phyloP scores from a whole-genome alignment of 2,888 invertebrate genomes.

The Agrilus mali region DNA sequence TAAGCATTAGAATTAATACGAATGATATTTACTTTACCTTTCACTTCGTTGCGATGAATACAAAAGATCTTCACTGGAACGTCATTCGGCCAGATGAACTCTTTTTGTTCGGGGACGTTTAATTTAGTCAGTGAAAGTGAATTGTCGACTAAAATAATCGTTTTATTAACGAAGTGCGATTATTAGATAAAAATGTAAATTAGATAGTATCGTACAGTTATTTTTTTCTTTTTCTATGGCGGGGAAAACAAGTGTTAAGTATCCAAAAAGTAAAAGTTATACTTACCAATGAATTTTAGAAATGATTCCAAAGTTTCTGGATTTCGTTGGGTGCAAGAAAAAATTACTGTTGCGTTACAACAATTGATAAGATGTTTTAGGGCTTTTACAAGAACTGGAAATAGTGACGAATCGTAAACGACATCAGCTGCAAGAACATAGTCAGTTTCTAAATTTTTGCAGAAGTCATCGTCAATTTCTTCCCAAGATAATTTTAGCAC shows the following conservation, averaged over 20 bases:
- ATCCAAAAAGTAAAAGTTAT: not conserved
- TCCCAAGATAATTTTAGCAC: constrained; percentile 40
- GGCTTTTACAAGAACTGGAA: constrained; percentile 34
- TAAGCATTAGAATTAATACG: too few relatives aligned
- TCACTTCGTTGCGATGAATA: too few relatives aligned
- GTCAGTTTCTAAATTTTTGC: constrained; percentile 28
- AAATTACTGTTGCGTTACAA: constrained; percentile 29
- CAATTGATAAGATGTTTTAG: constrained; percentile 32
- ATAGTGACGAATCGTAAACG: constrained; percentile 44
- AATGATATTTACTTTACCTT: too few relatives aligned
- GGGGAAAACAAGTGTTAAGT: too few relatives aligned
- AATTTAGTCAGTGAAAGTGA: constrained; percentile 13
- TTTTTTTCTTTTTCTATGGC: too few relatives aligned
- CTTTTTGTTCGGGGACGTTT: constrained; percentile 15
- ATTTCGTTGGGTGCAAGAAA: constrained; percentile 54
- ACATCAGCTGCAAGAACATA: constrained; percentile 47
- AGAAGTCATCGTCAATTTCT: constrained; percentile 23
- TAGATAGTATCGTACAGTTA: too few relatives aligned
- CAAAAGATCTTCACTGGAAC: constrained; percentile 10
- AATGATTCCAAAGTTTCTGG: constrained; percentile 47
- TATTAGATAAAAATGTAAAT: too few relatives aligned
- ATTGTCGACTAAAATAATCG: constrained; percentile 9
- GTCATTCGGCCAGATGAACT: constrained; percentile 21
- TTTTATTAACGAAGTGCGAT: not conserved
- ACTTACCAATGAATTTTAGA: constrained; percentile 25